Base-by-base conservation (phyloP, 2,113 vertebrate genomes). In the Numida meleagris region DNA sequence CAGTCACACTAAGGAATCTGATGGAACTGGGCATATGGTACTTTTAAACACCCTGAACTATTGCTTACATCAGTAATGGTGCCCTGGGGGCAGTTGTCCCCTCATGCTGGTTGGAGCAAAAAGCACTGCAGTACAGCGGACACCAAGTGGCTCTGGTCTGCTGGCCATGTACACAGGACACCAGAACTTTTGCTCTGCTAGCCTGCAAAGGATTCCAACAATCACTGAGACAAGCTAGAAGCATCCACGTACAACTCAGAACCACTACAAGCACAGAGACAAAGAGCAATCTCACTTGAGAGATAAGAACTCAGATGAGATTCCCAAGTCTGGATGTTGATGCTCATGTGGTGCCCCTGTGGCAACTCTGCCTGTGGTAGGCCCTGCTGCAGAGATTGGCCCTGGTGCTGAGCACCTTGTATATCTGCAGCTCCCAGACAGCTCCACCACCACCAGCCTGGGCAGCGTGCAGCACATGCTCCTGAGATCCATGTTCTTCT, bases 31-130 rank as follows among this genome's bases (percentile, higher is more conserved):
- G 9, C 13, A 38, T 62, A 33, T 9, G 50, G 33, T 42, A 14
- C 57, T 78, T 89, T 59, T 63, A 66, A 86, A 65, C 36, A 73
- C 11, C 16, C 31, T 70, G 57, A 88, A 75, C 34, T 75, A 27
- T 65, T 84, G 31, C n/a, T 80, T 70, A 83, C 9, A 59, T 13
- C 1, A 1, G 31, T 36, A 24, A 51, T 7, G 78, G 33, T 50
- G 33, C 36, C 36, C 33, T 1, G 1, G 67, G 18, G 55, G 48
- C 1, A 13, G 43, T 55, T 0, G 0, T 70, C 29, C 17, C 7
- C n/a, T 63, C 1, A 1, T 38, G 23, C 57, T 75, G 45, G 19
- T 55, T 72, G 63, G 51, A 88, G 80, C 2, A 1, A 91, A 62
- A 16, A 59, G 16, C 45, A 38, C 10, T 23, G 31, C 38, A 59